Evolutionary conservation across 2,888 invertebrate species (phyloP).

Genomic region (Ethmia dodecea): DNA sequence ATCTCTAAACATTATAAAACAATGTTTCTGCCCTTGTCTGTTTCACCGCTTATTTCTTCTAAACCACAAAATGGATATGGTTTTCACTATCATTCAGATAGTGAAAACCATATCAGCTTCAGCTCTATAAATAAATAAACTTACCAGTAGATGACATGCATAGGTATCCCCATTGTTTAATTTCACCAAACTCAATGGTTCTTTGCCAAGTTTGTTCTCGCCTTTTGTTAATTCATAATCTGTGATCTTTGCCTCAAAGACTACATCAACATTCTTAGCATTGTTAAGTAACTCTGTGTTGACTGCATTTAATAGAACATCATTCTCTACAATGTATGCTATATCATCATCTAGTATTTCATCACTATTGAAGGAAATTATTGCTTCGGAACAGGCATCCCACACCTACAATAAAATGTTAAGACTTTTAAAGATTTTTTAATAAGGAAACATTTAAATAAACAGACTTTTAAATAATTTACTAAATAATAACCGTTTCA

Average conservation of each 20-base stretch:
- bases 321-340: conserved; percentile 96
- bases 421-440: no score
- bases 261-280: conserved; percentile 79
- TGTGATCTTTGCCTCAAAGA: conserved; percentile 83
- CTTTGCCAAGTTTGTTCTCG: conserved; percentile 27
- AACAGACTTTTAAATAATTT: no score
- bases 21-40: no score
- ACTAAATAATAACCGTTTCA: no score
- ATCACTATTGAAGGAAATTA: conserved; percentile 88
- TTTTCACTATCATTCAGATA: no score
- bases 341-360: conserved; percentile 84
- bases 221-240: conserved; percentile 77
- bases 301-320: conserved; percentile 87
- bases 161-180: conserved; percentile 81
- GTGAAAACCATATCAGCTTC: no score
- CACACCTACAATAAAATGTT: conserved; percentile 88
- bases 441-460: no score
- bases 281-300: conserved; percentile 74
- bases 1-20: no score
- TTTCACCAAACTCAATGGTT: conserved; percentile 59
- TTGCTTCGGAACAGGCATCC: conserved; percentile 94
- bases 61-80: no score
- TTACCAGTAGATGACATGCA: conserved; percentile 83
- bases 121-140: no score
- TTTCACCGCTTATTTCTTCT: no score